Conservation (phyloP, 2,888 invertebrate genomes). For the Lomographa bimaculata region DNA sequence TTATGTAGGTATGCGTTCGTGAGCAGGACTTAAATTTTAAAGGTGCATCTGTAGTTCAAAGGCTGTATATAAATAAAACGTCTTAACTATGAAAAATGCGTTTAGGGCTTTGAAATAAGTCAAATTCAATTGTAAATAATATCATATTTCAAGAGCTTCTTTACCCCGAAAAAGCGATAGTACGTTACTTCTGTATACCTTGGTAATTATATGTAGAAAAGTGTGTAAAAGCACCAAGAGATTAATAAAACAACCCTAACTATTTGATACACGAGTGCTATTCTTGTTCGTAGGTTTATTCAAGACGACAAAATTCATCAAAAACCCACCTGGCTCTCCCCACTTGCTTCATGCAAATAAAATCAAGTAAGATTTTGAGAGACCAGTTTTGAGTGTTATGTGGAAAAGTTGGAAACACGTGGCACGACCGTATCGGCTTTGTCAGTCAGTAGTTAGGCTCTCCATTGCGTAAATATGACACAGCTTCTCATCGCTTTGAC, state of each 20-base stretch:
- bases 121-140: too few relatives aligned
- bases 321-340: constrained; percentile 75
- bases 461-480: constrained; percentile 24
- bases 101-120: too few relatives aligned
- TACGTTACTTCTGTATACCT: too few relatives aligned
- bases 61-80: too few relatives aligned
- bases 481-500: constrained; percentile 29
- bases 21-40: too few relatives aligned
- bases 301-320: constrained; percentile 77
- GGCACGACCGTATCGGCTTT: constrained; percentile 56
- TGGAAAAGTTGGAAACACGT: constrained; percentile 42
- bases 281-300: constrained; percentile 78
- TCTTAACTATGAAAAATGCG: too few relatives aligned
- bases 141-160: too few relatives aligned
- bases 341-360: constrained; percentile 80
- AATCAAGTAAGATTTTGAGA: constrained; percentile 69
- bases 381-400: constrained; percentile 53
- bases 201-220: too few relatives aligned
- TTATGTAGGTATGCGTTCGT: too few relatives aligned
- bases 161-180: too few relatives aligned
- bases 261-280: constrained; percentile 35
- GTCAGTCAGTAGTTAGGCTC: constrained; percentile 60
- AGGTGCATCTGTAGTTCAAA: too few relatives aligned
- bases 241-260: background rate
- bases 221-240: too few relatives aligned